A percentile compares a stretch with the other conserved stretches of the same genome.
Evolutionary conservation across 2,888 invertebrate species (phyloP).

Genomic region (Drosophila greeni): DNA sequence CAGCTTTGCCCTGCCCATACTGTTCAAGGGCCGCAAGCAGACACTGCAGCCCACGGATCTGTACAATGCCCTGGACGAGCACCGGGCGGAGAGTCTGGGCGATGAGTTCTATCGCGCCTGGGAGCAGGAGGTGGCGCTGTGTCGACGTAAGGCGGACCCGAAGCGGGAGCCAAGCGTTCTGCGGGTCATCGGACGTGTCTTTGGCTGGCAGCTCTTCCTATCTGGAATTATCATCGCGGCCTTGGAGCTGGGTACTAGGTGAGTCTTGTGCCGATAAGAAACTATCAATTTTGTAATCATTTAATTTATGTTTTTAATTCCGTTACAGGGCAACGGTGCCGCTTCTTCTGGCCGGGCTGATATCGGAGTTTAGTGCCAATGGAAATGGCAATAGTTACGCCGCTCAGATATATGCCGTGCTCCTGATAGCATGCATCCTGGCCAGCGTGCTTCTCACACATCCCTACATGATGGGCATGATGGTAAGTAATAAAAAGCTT

Average conservation of each 20-base stretch:
- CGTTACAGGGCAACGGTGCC: slow-evolving; percentile 82
- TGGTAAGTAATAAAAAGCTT: slow-evolving; percentile 8
- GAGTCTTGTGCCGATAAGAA: slow-evolving; percentile 35
- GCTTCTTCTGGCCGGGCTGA: slow-evolving; percentile 82
- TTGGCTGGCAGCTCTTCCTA: slow-evolving; percentile 81
- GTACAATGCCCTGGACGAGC: slow-evolving; percentile 84
- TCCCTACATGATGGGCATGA: slow-evolving; percentile 85
- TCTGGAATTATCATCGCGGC: slow-evolving; percentile 81
- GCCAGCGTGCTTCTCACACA: slow-evolving; percentile 88
- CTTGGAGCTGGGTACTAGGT: slow-evolving; percentile 82
- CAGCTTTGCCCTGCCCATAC: slow-evolving; percentile 88
- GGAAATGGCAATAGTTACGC: slow-evolving; percentile 66
- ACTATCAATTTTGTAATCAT: background rate
- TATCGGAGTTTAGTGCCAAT: slow-evolving; percentile 80
- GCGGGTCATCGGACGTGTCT: slow-evolving; percentile 80
- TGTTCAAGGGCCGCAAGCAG: slow-evolving; percentile 86
- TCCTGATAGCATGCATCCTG: slow-evolving; percentile 85
- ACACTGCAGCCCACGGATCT: slow-evolving; percentile 87
- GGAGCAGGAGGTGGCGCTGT: slow-evolving; percentile 80
- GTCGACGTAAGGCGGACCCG: slow-evolving; percentile 65
- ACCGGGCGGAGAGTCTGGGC: slow-evolving; percentile 83
- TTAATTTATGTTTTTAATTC: background rate
- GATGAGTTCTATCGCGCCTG: slow-evolving; percentile 81
- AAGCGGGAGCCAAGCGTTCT: slow-evolving; percentile 78
- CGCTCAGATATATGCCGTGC: slow-evolving; percentile 87